A percentile compares a stretch with the other conserved stretches of the same genome.
phyloP scores from a whole-genome alignment of 2,797 vertebrate species.

The Pseudochirops corinnae region DNA sequence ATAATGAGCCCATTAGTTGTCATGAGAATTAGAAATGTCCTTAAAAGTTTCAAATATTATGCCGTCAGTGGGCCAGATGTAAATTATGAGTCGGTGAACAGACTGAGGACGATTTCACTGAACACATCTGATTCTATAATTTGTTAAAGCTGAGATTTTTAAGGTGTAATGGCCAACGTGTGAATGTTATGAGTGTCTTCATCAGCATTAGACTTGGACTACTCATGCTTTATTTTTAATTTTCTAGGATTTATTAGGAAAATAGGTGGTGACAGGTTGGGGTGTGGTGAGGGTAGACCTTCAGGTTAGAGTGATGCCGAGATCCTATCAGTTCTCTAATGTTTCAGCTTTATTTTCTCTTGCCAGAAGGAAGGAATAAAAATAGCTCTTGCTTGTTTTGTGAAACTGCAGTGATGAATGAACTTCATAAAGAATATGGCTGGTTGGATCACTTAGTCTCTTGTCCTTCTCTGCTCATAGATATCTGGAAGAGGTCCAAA shows the following conservation, averaged over 20 bases:
- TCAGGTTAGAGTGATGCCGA: background rate
- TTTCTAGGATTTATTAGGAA: constrained; percentile 28
- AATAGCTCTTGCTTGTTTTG: background rate
- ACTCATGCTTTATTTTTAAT: background rate
- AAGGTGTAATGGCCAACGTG: background rate
- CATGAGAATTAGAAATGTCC: too few species aligned
- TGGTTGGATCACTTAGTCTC: background rate
- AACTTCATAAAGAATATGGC: background rate
- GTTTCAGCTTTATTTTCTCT: background rate
- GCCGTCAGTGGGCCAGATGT: background rate
- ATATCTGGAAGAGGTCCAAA: background rate
- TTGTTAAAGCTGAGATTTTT: constrained; percentile 17
- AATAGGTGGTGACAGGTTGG: background rate
- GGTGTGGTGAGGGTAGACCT: background rate
- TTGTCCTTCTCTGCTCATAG: background rate
- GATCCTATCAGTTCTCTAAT: background rate
- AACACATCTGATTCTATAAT: background rate
- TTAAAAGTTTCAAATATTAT: background rate
- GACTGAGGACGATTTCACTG: background rate
- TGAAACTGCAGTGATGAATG: background rate
- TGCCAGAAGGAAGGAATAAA: constrained; percentile 6
- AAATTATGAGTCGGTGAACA: constrained; percentile 8
- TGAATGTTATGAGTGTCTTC: background rate
- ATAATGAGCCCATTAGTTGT: too few species aligned
- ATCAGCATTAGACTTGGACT: background rate